Evolutionary conservation across 2,888 invertebrate genomes (phyloP), one percentile per base, ranked within the genome.

Genomic region (Taphrorychus bicolor): DNA sequence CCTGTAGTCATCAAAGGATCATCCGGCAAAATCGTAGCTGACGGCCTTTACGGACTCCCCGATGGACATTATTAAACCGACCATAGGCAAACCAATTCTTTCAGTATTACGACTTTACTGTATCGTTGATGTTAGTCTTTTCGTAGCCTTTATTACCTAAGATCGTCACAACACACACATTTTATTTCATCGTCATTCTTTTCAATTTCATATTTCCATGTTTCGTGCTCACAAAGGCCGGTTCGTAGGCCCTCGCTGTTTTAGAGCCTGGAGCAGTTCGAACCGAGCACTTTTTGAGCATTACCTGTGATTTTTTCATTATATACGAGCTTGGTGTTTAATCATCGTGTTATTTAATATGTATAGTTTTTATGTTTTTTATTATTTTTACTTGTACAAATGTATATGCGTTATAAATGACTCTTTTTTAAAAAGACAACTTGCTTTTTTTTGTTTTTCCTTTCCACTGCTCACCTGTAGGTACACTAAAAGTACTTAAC

Each of bases 41-140:
- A 82, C 74, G 73, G 83, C 76, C 49, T 83, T 76, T 76, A 78
- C 67, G 80, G 79, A 60, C 69, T 70, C 45, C 77, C 58, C 82
- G 75, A 74, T 67, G 77, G 76, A 56, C 72, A 73, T 24, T 66
- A 69, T 24, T 66, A 61, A 60, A 70, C 62, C 69, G 69, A 70
- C 69, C 69, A 70, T 70, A 70, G 69, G 69, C 69, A 70, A 69
- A 66, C 52, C 62, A 62, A 66, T 57, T 65, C 65, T 65, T 70
- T 66, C 69, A 70, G 69, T 70, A 70, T 70, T 70, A 70, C 66
- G 66, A 59, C 62, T 65, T 61, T 64, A 53, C 42, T 58, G 40
- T 42, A 21, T 24, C 32, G 16, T 54, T 54, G 52, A 19, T 19
- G 41, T 57, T 42, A 40, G 22, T 60, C 49, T 64, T 64, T 56